Percentiles rank a stretch among this genome's conserved stretches.
Conservation (phyloP, 2,888 invertebrate species). For the Thymelicus sylvestris region DNA sequence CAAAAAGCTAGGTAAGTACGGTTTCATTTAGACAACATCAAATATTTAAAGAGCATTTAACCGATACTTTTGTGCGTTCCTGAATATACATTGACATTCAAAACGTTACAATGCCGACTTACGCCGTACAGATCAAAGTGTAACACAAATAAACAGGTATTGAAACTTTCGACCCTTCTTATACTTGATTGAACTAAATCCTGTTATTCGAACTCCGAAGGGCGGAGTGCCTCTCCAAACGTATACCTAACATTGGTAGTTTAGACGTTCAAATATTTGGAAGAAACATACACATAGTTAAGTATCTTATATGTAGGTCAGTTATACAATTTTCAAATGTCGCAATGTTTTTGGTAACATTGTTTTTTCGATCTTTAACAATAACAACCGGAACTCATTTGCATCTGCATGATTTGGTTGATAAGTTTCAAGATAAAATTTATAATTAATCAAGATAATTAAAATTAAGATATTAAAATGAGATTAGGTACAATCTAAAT, state of each 20-base stretch:
- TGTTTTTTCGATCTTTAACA: too few species aligned
- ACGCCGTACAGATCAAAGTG: conserved; percentile 47
- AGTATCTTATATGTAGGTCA: background rate
- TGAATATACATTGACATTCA: conserved; percentile 25
- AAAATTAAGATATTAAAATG: too few species aligned
- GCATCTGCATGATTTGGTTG: too few species aligned
- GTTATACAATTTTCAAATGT: too few species aligned
- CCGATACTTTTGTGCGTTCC: background rate
- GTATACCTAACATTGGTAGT: conserved; percentile 43
- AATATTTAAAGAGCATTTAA: background rate
- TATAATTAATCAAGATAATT: too few species aligned
- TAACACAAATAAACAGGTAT: conserved; percentile 49
- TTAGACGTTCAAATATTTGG: conserved; percentile 43
- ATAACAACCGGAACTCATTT: too few species aligned
- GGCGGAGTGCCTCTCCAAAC: conserved; percentile 47
- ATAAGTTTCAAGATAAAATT: too few species aligned
- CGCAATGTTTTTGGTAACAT: too few species aligned
- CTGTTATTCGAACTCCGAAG: conserved; percentile 49
- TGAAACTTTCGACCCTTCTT: conserved; percentile 48
- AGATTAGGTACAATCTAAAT: too few species aligned
- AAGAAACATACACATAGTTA: conserved; percentile 1
- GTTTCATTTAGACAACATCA: too few species aligned
- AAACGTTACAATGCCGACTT: conserved; percentile 31
- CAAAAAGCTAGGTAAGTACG: too few species aligned
- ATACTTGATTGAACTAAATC: conserved; percentile 52